Conservation (phyloP, 2,797 vertebrate species). For the Cichlasoma orientale region DNA sequence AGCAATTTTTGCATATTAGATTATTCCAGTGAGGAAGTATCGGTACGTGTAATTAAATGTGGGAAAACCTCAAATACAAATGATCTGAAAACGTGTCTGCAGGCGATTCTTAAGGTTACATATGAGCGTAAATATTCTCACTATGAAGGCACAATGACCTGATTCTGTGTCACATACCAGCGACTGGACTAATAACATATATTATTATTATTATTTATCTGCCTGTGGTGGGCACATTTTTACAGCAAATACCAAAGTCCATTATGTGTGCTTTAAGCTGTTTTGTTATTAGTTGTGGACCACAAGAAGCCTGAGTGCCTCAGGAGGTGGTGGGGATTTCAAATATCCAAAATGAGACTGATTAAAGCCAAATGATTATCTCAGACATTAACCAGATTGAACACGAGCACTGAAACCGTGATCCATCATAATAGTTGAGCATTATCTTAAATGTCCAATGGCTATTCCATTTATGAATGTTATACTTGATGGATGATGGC, state of each 20-base stretch:
- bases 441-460: constrained; percentile 78
- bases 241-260: neutral
- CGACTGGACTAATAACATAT: neutral
- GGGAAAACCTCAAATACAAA: neutral
- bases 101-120: neutral
- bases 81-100: neutral
- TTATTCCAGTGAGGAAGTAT: neutral
- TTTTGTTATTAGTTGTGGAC: constrained; percentile 2
- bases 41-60: neutral
- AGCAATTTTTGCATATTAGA: neutral
- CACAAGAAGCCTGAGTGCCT: neutral
- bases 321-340: constrained; percentile 30
- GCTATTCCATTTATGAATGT: constrained; percentile 77
- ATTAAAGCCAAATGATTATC: constrained; percentile 69
- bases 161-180: neutral
- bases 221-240: neutral
- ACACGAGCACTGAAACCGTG: constrained; percentile 62
- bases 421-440: constrained; percentile 74
- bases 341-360: constrained; percentile 49
- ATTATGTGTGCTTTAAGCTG: neutral
- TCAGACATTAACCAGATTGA: constrained; percentile 73
- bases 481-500: constrained; percentile 81
- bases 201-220: neutral
- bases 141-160: neutral
- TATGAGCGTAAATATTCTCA: neutral